phyloP scores from a whole-genome alignment of 2,113 vertebrate species.

The Ranitomeya variabilis region DNA sequence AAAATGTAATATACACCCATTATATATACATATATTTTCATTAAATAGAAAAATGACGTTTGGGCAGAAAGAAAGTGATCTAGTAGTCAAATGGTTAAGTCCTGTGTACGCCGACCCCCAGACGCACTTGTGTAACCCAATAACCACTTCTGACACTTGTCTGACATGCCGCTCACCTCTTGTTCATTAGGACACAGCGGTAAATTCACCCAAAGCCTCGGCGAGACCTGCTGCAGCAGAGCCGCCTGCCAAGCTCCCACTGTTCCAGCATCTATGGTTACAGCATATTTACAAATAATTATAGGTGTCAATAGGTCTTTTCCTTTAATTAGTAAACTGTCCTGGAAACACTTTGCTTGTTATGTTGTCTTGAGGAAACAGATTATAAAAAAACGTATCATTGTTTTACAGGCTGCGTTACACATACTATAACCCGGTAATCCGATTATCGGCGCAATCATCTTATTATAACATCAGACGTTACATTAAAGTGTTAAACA shows the following conservation, averaged over 20 bases:
- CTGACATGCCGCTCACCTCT: neutral
- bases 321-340: neutral
- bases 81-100: neutral
- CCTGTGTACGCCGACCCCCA: neutral
- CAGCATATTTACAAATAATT: slow-evolving; percentile 4
- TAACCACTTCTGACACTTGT: slow-evolving; percentile 17
- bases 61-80: neutral
- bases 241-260: neutral
- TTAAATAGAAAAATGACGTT: neutral
- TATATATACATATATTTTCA: neutral
- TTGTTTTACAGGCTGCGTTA: neutral
- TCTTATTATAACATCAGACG: neutral
- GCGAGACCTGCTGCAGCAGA: neutral
- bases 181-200: neutral
- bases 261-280: neutral
- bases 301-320: neutral
- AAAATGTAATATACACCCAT: too few species aligned
- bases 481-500: neutral
- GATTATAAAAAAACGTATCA: neutral
- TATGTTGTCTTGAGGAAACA: neutral
- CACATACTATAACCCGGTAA: too few species aligned
- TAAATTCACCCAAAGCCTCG: neutral
- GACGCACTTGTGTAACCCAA: slow-evolving; percentile 23
- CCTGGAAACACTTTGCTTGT: slow-evolving; percentile 1
- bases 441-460: slow-evolving; percentile 4